Evolutionary conservation across 2,113 vertebrate species (phyloP), one percentile per base, ranked within the genome.

Genomic region (Scophthalmus maximus): DNA sequence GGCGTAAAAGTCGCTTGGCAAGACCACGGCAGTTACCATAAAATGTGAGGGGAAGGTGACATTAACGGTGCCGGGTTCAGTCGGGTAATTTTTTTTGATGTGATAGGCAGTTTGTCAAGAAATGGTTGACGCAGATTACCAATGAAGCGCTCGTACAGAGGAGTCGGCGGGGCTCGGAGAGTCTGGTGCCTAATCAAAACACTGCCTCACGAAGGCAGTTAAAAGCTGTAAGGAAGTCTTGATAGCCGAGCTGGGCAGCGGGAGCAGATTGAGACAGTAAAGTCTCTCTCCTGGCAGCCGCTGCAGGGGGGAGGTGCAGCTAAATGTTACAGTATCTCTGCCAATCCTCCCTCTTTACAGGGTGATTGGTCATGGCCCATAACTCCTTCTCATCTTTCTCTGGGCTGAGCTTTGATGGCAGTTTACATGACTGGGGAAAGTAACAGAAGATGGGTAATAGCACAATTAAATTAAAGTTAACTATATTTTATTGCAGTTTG

Each of bases 191-290:
- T 70, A 76, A 87, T 89, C 78, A 87, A 83, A 87, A 42, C 70
- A 11, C 46, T 1, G 74, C 61, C 73, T 83, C 86, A 51, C 87
- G 89, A 91, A 91, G 60, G 61, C 67, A 84, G 82, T 83, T 80
- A 82, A 88, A 87, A 25, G 70, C 73, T 75, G 76, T 61, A 70
- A 79, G 71, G 70, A 87, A 79, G 65, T 69, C 58, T 83, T 90
- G 73, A 87, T 88, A 62, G 82, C 69, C 57, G 64, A 76, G 69
- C 36, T 75, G 82, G 82, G 87, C 73, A 67, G 72, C 0, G 30
- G 55, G 83, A 88, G 85, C 92, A 93, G 86, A 84, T 84, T 90
- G 86, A 83, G 83, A 90, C 76, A 76, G 79, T 92, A 92, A 93
- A 92, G 82, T 68, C 65, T 15, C 57, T 71, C 76, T 75, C 81